Percentiles rank a stretch among this genome's conserved stretches.
Evolutionary conservation across 2,888 invertebrate genomes (phyloP).

Genomic region (Carcina quercana): DNA sequence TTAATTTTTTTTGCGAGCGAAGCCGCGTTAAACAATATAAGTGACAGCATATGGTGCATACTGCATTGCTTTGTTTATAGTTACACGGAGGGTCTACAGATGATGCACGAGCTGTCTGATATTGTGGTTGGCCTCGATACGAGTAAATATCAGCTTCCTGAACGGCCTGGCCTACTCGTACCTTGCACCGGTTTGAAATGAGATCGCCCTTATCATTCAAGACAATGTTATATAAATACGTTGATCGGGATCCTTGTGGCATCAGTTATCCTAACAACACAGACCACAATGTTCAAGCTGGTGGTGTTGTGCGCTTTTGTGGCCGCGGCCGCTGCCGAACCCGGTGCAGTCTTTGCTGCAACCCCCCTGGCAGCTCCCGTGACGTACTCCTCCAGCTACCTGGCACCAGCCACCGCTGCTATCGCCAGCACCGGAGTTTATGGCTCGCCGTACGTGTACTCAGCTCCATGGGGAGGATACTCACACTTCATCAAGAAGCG

Average conservation of each 20-base stretch:
- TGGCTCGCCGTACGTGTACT: constrained; percentile 44
- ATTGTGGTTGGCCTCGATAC: constrained; percentile 45
- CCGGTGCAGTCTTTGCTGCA: constrained; percentile 22
- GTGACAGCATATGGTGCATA: no score
- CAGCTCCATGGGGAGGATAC: constrained; percentile 31
- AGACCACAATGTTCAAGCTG: constrained; percentile 66
- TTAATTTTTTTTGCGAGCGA: no score
- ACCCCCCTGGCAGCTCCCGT: constrained; percentile 20
- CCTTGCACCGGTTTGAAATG: constrained; percentile 59
- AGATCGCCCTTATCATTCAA: constrained; percentile 52
- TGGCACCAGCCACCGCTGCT: constrained; percentile 41
- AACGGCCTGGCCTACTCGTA: constrained; percentile 25
- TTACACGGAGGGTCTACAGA: no score
- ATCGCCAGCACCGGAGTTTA: constrained; percentile 61
- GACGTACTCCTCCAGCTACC: constrained; percentile 29
- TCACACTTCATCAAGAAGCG: constrained; percentile 43
- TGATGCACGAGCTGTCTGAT: constrained; percentile 38
- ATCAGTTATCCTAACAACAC: constrained; percentile 62
- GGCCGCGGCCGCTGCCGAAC: constrained; percentile 68
- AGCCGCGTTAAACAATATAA: no score
- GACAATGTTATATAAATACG: constrained; percentile 57
- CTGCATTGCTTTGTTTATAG: constrained; percentile 17
- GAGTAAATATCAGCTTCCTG: constrained; percentile 62
- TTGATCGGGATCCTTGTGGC: constrained; percentile 23
- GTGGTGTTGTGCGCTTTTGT: constrained; percentile 76